Evolutionary conservation across 2,888 invertebrate genomes (phyloP).

Genomic region (Eupithecia subumbrata): DNA sequence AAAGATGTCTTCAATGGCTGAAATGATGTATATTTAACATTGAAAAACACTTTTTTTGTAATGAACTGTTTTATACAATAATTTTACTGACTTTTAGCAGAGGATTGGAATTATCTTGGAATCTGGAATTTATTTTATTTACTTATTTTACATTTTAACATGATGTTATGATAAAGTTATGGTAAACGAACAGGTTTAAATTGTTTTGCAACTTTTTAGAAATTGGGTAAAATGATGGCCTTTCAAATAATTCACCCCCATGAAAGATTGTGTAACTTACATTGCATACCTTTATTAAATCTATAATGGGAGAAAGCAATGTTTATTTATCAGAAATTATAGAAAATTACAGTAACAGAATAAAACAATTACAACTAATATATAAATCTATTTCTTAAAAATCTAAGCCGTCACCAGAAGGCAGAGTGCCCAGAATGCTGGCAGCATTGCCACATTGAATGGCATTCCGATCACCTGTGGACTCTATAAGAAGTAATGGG

Average conservation of each 20-base stretch:
- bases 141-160: background rate
- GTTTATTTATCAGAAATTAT: too few species aligned
- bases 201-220: background rate
- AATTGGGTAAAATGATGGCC: background rate
- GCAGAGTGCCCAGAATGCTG: too few species aligned
- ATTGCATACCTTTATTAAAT: background rate
- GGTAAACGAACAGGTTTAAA: background rate
- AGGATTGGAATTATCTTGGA: background rate
- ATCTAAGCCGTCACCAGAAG: too few species aligned
- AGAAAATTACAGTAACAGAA: too few species aligned
- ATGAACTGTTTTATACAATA: background rate
- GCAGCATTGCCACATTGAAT: too few species aligned
- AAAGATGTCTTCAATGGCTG: constrained; percentile 99
- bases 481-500: too few species aligned
- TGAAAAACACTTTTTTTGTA: background rate
- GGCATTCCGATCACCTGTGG: too few species aligned
- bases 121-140: background rate
- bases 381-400: too few species aligned
- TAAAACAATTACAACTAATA: too few species aligned
- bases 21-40: constrained; percentile 97
- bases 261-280: background rate
- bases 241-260: background rate
- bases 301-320: too few species aligned
- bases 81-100: background rate
- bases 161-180: background rate